Evolutionary conservation across 2,113 vertebrate genomes (phyloP), one percentile per base, ranked within the genome.

Genomic region (Centropus bengalensis): DNA sequence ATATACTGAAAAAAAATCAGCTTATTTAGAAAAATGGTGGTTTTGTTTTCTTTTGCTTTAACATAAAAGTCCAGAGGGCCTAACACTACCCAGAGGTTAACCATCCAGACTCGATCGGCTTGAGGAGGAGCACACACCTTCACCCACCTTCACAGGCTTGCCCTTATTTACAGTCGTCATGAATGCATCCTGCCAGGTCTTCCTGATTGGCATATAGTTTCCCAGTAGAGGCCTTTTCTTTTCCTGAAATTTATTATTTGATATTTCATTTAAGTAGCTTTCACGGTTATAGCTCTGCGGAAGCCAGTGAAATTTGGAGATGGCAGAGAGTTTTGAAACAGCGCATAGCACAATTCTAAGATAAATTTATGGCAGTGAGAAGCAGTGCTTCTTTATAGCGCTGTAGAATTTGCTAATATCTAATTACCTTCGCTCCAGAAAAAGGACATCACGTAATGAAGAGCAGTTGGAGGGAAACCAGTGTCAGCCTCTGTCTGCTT

Each of bases 391-490:
- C 33, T 67, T 74, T 63, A 30, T 24, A 19, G 67, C 18, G 32
- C 21, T 18, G 30, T 51, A 55, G 73, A 66, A 77, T 52, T 91
- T 78, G 11, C 69, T 75, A 44, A 49, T 83, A 63, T 22, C 68
- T 93, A 56, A 84, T 93, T 75, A 67, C 22, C 51, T 69, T 26
- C 40, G 58, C 32, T 73, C 58, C 75, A 71, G 76, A 82, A 77
- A 77, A 79, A 66, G 36, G n/a, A 2, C 59, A 28, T 5, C 66
- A 24, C 0, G 0, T 75, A 56, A 75, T 26, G 42, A 76, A 71
- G 59, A 22, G 44, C 17, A 21, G 5, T 26, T 51, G 73, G 42
- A 93, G 47, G 44, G 90, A 63, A 82, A 79, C 7, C 3, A 52
- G 10, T 24, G 14, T 23, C 42, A 63, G 40, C 9, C 21, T 70